Evolutionary conservation across 2,888 invertebrate genomes (phyloP).

Genomic region (Ophonus ardosiacus): DNA sequence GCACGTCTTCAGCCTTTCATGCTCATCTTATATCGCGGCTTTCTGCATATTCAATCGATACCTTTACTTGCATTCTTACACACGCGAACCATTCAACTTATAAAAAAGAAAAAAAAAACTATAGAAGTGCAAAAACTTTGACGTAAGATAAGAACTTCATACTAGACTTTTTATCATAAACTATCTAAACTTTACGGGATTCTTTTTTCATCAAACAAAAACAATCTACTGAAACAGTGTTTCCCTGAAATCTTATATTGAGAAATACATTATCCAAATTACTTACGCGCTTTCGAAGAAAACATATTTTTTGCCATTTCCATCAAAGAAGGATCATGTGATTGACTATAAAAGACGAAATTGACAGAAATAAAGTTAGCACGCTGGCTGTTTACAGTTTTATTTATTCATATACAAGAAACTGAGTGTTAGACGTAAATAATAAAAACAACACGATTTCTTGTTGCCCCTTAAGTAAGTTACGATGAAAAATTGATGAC

Average conservation of each 20-base stretch:
- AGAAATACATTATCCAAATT: constrained; percentile 29
- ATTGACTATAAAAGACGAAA: constrained; percentile 29
- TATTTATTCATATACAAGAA: constrained; percentile 28
- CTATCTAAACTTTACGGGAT: background rate
- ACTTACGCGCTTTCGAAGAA: background rate
- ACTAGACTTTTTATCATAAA: background rate
- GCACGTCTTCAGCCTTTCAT: constrained; percentile 35
- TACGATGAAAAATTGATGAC: constrained; percentile 22
- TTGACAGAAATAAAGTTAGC: constrained; percentile 16
- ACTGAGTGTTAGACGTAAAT: constrained; percentile 27
- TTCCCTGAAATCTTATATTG: background rate
- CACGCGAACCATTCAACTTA: background rate
- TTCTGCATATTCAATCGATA: constrained; percentile 49
- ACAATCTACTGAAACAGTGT: background rate
- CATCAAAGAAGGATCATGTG: constrained; percentile 20
- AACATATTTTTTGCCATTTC: constrained; percentile 36
- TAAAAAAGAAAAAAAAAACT: background rate
- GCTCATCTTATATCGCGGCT: background rate
- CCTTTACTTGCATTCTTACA: background rate
- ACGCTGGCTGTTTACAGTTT: constrained; percentile 34
- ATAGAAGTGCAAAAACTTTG: background rate
- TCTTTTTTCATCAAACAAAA: background rate
- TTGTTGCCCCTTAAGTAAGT: constrained; percentile 12
- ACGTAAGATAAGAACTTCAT: background rate
- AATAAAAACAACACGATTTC: constrained; percentile 34